phyloP scores from a whole-genome alignment of 2,888 invertebrate species.

The Salticus scenicus region DNA sequence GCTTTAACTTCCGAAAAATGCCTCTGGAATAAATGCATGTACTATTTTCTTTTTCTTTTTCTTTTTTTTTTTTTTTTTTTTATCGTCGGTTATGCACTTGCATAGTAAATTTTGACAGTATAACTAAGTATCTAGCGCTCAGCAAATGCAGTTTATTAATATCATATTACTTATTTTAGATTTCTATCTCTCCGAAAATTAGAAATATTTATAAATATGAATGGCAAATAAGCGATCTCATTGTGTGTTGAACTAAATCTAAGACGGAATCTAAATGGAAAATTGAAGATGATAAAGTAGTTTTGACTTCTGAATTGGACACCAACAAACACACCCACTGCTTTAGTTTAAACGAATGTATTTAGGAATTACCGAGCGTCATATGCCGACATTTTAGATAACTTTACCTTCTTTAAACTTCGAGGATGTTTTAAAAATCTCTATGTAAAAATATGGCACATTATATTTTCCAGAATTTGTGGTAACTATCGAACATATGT shows the following conservation, averaged over 20 bases:
- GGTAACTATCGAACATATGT: too few relatives aligned
- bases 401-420: too few relatives aligned
- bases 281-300: neutral
- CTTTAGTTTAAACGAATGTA: too few relatives aligned
- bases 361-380: too few relatives aligned
- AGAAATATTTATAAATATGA: neutral
- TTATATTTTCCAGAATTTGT: too few relatives aligned
- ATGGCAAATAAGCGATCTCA: neutral
- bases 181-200: neutral
- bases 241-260: neutral
- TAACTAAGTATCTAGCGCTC: slow-evolving; percentile 28
- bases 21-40: slow-evolving; percentile 25
- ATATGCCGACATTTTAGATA: too few relatives aligned
- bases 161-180: slow-evolving; percentile 1
- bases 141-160: slow-evolving; percentile 17
- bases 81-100: slow-evolving; percentile 16
- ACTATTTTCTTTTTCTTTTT: neutral
- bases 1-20: slow-evolving; percentile 30
- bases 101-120: neutral
- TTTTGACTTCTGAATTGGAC: neutral
- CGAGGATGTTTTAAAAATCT: too few relatives aligned
- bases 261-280: neutral
- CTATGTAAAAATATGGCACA: too few relatives aligned
- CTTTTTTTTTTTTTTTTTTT: too few relatives aligned
- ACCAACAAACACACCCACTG: neutral